Conservation (phyloP, 2,113 vertebrate species). For the Pygathrix nemaeus region DNA sequence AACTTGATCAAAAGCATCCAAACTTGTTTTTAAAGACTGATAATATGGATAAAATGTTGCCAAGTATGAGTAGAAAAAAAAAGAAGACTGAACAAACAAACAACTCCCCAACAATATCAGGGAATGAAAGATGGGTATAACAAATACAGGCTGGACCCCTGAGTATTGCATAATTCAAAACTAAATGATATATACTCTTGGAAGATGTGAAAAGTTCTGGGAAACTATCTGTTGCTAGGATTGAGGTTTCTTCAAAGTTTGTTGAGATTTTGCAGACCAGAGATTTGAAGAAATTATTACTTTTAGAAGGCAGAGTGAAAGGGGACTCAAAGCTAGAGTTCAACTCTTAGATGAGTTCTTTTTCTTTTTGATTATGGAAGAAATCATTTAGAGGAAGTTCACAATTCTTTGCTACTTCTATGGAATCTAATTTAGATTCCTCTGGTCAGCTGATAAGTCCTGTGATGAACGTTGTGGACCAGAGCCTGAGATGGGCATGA, state of each 20-base stretch:
- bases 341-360: background rate
- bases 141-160: background rate
- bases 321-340: background rate
- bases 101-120: background rate
- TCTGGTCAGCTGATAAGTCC: background rate
- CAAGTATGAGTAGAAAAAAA: background rate
- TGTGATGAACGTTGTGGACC: too few relatives aligned
- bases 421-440: background rate
- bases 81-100: background rate
- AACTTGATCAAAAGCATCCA: slow-evolving; percentile 8
- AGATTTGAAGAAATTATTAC: background rate
- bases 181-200: background rate
- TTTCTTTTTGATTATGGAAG: background rate
- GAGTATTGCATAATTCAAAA: background rate
- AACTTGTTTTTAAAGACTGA: background rate
- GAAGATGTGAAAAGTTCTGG: background rate
- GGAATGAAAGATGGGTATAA: background rate
- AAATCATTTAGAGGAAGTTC: background rate
- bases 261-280: background rate
- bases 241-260: background rate
- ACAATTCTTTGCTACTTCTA: background rate
- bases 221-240: background rate
- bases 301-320: background rate
- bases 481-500: background rate
- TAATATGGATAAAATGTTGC: background rate